Conservation (phyloP, 2,888 invertebrate species). For the Luperina nickerlii region DNA sequence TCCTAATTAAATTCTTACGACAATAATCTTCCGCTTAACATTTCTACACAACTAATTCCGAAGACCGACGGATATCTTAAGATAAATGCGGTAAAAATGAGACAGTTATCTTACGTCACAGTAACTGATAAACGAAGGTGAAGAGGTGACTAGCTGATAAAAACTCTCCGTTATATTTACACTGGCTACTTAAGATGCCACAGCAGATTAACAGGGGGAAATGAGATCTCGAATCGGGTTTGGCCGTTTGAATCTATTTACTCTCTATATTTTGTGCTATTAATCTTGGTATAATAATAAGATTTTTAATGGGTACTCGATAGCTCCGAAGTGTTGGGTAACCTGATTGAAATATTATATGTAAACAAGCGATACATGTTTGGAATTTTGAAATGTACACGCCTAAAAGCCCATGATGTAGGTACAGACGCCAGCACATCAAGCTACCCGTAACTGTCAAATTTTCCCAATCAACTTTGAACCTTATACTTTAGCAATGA, state of each 20-base stretch:
- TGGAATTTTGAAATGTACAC: not conserved
- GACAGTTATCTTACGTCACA: slow-evolving; percentile 60
- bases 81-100: slow-evolving; percentile 63
- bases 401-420: not conserved
- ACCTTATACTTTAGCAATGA: too few relatives aligned
- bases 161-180: slow-evolving; percentile 63
- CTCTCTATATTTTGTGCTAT: not conserved
- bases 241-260: slow-evolving; percentile 49
- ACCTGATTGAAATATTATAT: slow-evolving; percentile 33
- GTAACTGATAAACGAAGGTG: slow-evolving; percentile 62
- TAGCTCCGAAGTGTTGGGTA: slow-evolving; percentile 43
- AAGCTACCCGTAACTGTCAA: too few relatives aligned
- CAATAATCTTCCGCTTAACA: slow-evolving; percentile 36
- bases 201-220: slow-evolving; percentile 56
- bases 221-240: slow-evolving; percentile 61
- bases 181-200: slow-evolving; percentile 67
- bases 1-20: slow-evolving; percentile 42
- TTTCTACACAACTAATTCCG: slow-evolving; percentile 44
- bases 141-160: slow-evolving; percentile 68
- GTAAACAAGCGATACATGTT: slow-evolving; percentile 11
- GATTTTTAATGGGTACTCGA: slow-evolving; percentile 55
- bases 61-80: slow-evolving; percentile 51
- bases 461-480: too few relatives aligned
- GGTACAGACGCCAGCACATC: too few relatives aligned
- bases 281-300: slow-evolving; percentile 64